Conservation (phyloP, 2,888 invertebrate species). For the Hirtodrosophila confusa region DNA sequence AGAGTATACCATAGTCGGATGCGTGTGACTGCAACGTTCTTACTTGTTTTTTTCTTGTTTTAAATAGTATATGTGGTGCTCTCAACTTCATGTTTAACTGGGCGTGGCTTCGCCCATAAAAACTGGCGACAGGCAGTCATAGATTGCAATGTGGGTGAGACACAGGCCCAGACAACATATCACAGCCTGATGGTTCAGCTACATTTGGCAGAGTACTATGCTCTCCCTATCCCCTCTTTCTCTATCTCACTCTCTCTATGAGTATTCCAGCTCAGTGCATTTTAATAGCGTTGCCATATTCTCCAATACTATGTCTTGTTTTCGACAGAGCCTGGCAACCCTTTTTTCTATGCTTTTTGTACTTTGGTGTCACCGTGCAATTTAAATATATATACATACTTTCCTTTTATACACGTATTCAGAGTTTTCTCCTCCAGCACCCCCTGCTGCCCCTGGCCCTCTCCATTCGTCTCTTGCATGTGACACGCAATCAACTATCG, state of each 20-base stretch:
- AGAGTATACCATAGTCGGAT: too few relatives aligned
- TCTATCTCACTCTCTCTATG: background rate
- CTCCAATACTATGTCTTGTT: slow-evolving; percentile 4
- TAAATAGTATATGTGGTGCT: too few relatives aligned
- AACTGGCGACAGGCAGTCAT: slow-evolving; percentile 62
- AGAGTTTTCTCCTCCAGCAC: too few relatives aligned
- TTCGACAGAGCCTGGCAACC: slow-evolving; percentile 19
- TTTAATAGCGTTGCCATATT: slow-evolving; percentile 63
- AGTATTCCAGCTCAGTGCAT: slow-evolving; percentile 58
- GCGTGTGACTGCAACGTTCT: too few relatives aligned
- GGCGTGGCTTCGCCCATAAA: slow-evolving; percentile 53
- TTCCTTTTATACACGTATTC: slow-evolving; percentile 28
- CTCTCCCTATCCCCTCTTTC: background rate
- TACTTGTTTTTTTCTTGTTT: background rate
- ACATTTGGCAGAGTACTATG: slow-evolving; percentile 50
- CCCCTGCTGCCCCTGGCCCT: too few relatives aligned
- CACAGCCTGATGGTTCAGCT: slow-evolving; percentile 56
- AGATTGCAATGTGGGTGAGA: slow-evolving; percentile 47
- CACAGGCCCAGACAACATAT: slow-evolving; percentile 15
- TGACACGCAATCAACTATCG: slow-evolving; percentile 66
- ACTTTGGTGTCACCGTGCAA: slow-evolving; percentile 45
- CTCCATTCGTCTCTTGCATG: slow-evolving; percentile 49
- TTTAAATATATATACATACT: slow-evolving; percentile 39
- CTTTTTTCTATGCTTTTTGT: slow-evolving; percentile 13
- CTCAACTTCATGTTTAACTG: slow-evolving; percentile 42